Evolutionary conservation across 2,888 invertebrate species (phyloP).

Genomic region (Chrysolina americana): DNA sequence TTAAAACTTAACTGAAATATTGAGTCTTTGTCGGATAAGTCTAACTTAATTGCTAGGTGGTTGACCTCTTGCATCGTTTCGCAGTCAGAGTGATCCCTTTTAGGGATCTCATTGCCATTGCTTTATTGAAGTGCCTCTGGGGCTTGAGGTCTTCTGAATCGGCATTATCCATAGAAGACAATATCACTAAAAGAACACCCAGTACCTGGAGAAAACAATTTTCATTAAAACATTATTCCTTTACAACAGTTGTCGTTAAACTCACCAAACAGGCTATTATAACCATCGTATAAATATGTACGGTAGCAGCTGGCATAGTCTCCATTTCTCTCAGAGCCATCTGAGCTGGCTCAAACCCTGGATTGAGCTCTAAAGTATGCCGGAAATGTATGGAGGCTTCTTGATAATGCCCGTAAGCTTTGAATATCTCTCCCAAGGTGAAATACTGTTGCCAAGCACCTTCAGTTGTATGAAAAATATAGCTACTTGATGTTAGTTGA

Average conservation of each 20-base stretch:
- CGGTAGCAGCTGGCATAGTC: constrained; percentile 82
- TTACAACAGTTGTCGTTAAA: constrained; percentile 23
- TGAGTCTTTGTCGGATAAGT: constrained; percentile 12
- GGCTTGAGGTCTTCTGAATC: constrained; percentile 76
- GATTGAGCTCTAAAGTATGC: constrained; percentile 87
- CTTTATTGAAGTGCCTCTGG: constrained; percentile 89
- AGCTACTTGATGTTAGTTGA: neutral
- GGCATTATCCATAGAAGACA: constrained; percentile 79
- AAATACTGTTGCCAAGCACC: constrained; percentile 93
- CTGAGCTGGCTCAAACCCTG: constrained; percentile 87
- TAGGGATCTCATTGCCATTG: constrained; percentile 90
- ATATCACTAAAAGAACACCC: constrained; percentile 86
- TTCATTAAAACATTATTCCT: neutral
- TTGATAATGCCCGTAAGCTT: constrained; percentile 91
- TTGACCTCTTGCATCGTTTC: constrained; percentile 59
- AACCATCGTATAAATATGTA: constrained; percentile 88
- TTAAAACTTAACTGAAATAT: constrained; percentile 34
- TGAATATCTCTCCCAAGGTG: constrained; percentile 92
- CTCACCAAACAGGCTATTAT: constrained; percentile 89
- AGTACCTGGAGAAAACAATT: constrained; percentile 74
- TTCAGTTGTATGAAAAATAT: constrained; percentile 59
- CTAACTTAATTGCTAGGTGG: constrained; percentile 48
- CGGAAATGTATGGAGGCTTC: constrained; percentile 88
- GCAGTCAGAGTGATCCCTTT: constrained; percentile 67
- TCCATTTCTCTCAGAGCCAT: constrained; percentile 87